Conservation (phyloP, 2,113 vertebrate species). For the Ceyx melanurus region DNA sequence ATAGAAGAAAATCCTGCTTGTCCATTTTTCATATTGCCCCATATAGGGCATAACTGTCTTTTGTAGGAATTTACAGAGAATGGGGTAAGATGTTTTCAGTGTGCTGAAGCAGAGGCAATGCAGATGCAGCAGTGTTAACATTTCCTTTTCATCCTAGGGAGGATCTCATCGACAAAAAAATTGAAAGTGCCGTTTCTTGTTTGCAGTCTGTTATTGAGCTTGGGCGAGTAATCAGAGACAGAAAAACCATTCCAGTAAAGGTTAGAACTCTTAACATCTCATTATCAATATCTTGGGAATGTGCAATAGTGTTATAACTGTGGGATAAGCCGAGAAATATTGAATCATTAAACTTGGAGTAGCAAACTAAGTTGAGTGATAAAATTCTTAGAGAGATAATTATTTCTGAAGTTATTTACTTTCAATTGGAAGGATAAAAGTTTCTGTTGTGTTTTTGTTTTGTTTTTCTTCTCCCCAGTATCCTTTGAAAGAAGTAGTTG, state of each 20-base stretch:
- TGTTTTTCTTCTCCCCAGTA: slow-evolving; percentile 74
- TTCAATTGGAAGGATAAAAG: not conserved
- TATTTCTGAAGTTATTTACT: not conserved
- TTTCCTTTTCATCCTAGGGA: slow-evolving; percentile 77
- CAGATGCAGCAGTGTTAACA: not conserved
- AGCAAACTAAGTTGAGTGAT: not conserved
- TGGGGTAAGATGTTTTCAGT: not conserved
- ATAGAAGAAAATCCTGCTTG: not conserved
- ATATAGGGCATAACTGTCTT: not conserved
- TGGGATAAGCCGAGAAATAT: not conserved
- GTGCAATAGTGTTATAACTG: not conserved
- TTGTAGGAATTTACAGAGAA: not conserved
- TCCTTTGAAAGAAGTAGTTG: slow-evolving; percentile 93
- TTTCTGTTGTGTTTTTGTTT: not conserved
- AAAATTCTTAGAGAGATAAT: not conserved
- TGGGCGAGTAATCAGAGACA: slow-evolving; percentile 94
- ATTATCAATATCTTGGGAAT: not conserved
- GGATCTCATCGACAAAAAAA: slow-evolving; percentile 90
- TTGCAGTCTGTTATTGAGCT: slow-evolving; percentile 99
- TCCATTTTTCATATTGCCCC: not conserved
- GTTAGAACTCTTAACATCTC: slow-evolving; percentile 65
- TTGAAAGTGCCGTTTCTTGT: slow-evolving; percentile 88
- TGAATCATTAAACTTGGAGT: not conserved
- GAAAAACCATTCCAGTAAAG: slow-evolving; percentile 95
- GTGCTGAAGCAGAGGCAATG: not conserved